Percentiles rank a stretch among this genome's conserved stretches.
Evolutionary conservation across 2,888 invertebrate species (phyloP).

Genomic region (Eucera pruinosa): DNA sequence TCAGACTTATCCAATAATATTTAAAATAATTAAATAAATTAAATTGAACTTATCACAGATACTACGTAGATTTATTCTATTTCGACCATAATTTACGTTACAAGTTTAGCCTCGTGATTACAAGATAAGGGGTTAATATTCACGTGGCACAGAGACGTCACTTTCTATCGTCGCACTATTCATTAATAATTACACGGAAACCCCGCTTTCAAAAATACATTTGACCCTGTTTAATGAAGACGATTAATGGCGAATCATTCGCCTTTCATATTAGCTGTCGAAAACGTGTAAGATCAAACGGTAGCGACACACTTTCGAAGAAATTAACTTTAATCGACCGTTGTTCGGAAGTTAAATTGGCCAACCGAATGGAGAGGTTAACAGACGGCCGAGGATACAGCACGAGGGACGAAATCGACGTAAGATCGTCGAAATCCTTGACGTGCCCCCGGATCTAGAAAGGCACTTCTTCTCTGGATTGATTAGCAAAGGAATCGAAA

Average conservation of each 20-base stretch:
- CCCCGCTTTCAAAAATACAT: slow-evolving; percentile 8
- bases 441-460: slow-evolving; percentile 70
- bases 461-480: slow-evolving; percentile 57
- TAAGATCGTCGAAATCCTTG: slow-evolving; percentile 66
- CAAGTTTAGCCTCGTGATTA: too few species aligned
- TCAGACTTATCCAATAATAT: too few species aligned
- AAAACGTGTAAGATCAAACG: slow-evolving; percentile 16
- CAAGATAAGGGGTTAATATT: too few species aligned
- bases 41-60: too few species aligned
- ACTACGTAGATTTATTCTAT: too few species aligned
- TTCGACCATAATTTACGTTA: too few species aligned
- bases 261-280: slow-evolving; percentile 10
- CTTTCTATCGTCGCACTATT: too few species aligned
- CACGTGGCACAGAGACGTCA: too few species aligned
- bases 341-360: slow-evolving; percentile 37
- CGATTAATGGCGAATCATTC: slow-evolving; percentile 13
- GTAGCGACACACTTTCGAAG: slow-evolving; percentile 59
- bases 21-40: too few species aligned
- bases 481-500: slow-evolving; percentile 57
- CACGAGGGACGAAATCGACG: slow-evolving; percentile 12
- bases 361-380: slow-evolving; percentile 51
- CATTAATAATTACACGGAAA: not conserved
- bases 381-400: slow-evolving; percentile 46
- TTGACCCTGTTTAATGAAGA: slow-evolving; percentile 6
- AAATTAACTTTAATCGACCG: slow-evolving; percentile 43